Base-by-base conservation (phyloP, 2,797 vertebrate species). In the Epinephelus malabaricus region DNA sequence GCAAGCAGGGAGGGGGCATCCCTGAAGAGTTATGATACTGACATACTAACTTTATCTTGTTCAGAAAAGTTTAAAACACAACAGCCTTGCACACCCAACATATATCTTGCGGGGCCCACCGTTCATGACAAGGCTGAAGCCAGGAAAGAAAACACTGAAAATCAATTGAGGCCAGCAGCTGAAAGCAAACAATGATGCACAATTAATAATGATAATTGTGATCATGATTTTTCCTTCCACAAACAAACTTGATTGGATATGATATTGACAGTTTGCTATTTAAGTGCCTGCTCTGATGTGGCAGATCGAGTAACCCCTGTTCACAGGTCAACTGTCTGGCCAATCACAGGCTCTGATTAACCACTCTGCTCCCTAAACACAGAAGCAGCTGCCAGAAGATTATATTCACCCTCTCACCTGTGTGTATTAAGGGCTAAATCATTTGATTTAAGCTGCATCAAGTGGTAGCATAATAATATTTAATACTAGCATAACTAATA, bases 311-410 rank as follows among this genome's bases (percentile, higher is more conserved):
- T 40, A 14, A 51, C 47, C 23, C 10, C 30, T 53, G 49, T 15
- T 72, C 17, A 49, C 38, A 59, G 73, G 65, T 84, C 76, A 79
- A 45, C 69, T 27, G 34, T 65, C 70, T 13, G 55, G 71, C 69
- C 67, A 83, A 63, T 71, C 30, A 71, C 51, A 77, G 38, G 21
- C 68, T 81, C n/a, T 12, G 46, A 78, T 64, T 61, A 71, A 69
- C 56, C 11, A 58, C 45, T 54, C 27, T 5, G 50, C 23, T 12
- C 51, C 60, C 58, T 23, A 15, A 43, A n/a, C 47, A 8, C n/a
- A 6, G 38, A 19, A 54, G 55, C 15, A 12, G 27, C 62, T 51
- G 46, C 61, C 25, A n/a, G 17, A 12, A 5, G 45, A 58, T 45
- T 47, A 59, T 18, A 3, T 17, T 63, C 18, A 51, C 21, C 43